Evolutionary conservation across 2,113 vertebrate species (phyloP).

Genomic region (Elaphurus davidianus): DNA sequence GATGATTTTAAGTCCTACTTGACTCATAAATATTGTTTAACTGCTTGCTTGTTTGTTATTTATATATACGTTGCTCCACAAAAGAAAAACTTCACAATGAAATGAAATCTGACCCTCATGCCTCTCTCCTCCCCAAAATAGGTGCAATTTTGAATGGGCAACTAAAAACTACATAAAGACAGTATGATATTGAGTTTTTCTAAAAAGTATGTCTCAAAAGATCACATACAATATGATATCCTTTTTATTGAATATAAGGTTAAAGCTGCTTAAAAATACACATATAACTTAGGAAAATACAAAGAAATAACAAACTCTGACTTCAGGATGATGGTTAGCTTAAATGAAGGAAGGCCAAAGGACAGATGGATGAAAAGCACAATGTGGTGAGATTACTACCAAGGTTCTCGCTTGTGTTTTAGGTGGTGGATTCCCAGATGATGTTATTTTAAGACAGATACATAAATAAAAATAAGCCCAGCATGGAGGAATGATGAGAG

Average conservation of each 20-base stretch:
- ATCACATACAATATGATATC: neutral
- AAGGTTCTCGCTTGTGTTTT: neutral
- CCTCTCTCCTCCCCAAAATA: neutral
- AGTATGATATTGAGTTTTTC: neutral
- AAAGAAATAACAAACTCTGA: neutral
- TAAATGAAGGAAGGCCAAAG: neutral
- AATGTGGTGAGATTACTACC: neutral
- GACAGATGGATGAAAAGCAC: neutral
- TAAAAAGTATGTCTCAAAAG: neutral
- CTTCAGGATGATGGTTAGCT: neutral
- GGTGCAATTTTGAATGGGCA: neutral
- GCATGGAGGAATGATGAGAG: neutral
- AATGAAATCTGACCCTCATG: neutral
- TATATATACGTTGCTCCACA: neutral
- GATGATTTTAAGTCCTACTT: neutral
- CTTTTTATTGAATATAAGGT: neutral
- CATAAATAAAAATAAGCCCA: neutral
- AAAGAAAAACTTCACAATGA: constrained; percentile 8
- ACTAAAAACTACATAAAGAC: neutral
- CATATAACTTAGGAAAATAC: neutral
- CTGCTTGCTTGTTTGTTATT: neutral
- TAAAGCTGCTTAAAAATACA: neutral
- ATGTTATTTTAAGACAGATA: neutral
- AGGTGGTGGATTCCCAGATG: neutral
- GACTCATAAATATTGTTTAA: neutral